Evolutionary conservation across 2,797 vertebrate species (phyloP).

Genomic region (Manis javanica): DNA sequence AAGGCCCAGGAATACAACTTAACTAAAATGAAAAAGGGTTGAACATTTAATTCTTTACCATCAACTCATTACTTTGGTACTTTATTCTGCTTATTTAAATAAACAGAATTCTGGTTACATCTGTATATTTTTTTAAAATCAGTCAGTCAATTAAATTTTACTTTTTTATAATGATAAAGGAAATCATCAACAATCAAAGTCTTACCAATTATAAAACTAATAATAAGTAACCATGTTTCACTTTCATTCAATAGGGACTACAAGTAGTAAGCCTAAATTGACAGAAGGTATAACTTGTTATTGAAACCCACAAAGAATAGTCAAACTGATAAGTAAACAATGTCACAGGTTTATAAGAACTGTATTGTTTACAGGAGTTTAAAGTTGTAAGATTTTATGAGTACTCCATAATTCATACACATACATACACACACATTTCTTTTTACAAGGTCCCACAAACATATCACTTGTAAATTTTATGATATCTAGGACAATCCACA

Average conservation of each 20-base stretch:
- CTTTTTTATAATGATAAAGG: slow-evolving; percentile 42
- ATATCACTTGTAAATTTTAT: not conserved
- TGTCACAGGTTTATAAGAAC: not conserved
- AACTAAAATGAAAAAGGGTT: slow-evolving; percentile 77
- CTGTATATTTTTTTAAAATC: not conserved
- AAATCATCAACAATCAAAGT: slow-evolving; percentile 37
- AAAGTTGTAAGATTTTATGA: not conserved
- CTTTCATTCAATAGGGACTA: not conserved
- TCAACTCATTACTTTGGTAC: not conserved
- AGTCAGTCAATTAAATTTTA: not conserved
- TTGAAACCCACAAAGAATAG: slow-evolving; percentile 18
- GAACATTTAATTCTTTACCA: not conserved
- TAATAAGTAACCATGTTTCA: not conserved
- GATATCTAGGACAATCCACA: not conserved
- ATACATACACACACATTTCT: not conserved
- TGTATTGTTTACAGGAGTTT: not conserved
- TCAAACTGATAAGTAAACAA: not conserved
- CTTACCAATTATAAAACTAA: slow-evolving; percentile 11
- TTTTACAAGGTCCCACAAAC: not conserved
- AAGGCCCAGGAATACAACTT: slow-evolving; percentile 92
- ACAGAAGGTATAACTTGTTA: not conserved
- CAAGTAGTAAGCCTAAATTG: not conserved
- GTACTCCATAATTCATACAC: not conserved
- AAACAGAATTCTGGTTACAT: not conserved
- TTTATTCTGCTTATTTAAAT: not conserved